Evolutionary conservation across 2,888 invertebrate species (phyloP), one percentile per base, ranked within the genome.

Genomic region (Troides helena): DNA sequence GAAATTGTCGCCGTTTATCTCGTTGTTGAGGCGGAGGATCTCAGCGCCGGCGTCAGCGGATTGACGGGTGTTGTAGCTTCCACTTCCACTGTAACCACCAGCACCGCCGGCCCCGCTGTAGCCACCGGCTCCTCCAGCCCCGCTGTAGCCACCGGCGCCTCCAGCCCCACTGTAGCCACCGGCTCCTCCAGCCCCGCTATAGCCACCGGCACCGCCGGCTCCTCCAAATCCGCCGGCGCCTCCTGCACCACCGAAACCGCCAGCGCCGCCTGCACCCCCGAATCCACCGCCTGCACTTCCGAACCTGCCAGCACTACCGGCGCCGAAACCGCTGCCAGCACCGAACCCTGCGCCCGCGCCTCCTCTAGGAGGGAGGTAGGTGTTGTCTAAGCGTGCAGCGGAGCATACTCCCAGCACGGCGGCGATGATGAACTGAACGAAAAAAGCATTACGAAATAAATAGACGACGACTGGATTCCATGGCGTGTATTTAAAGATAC

Each of bases 281-380:
- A 76, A 77, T 57, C 65, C 61, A 14, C 80, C 78, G 23, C 69
- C 65, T 8, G 72, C 78, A n/a, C 65, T 56, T 18, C 76, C 77
- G 57, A 71, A 66, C 30, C 66, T 78, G n/a, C 69, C 69, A 21
- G 69, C 77, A 57, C 71, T 73, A 18, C 76, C 77, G 56, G 71
- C 65, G 14, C 69, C 79, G 12, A 75, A 73, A 1, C 77, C 75
- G 56, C 84, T 81, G 2, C 85, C 85, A 2, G 84, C 84, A 12
- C 87, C 88, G 74, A 86, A 87, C 2, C 91, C 90, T 72, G 90
- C 87, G 1, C 90, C 88, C 63, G 86, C 78, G 67, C 89, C 89
- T 65, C 90, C 90, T 81, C 92, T 87, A 72, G 92, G 92, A 25
- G 92, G 92, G 74, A 92, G 87, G 86, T 92, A 92, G 77, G 90